Percentiles rank a stretch among this genome's conserved stretches.
phyloP scores from a whole-genome alignment of 2,888 invertebrate species.

The Eretmocerus hayati region DNA sequence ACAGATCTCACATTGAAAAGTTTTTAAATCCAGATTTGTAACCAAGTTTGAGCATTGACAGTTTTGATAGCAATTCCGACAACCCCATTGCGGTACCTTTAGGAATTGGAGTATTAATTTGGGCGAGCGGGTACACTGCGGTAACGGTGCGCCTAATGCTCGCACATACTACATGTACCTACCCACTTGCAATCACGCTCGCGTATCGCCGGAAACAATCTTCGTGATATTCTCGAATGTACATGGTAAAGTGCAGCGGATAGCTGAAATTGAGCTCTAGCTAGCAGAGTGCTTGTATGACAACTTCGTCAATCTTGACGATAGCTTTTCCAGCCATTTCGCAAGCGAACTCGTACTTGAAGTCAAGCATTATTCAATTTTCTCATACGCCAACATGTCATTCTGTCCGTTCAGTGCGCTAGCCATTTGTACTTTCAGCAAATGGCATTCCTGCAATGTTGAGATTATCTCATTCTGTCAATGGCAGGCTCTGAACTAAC shows the following conservation, averaged over 20 bases:
- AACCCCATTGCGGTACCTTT: too few relatives aligned
- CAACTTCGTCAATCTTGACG: conserved; percentile 4
- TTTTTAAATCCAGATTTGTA: too few relatives aligned
- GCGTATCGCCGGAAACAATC: conserved; percentile 9
- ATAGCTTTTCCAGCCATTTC: conserved; percentile 20
- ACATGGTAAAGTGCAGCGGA: not conserved
- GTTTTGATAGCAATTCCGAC: too few relatives aligned
- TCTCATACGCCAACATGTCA: conserved; percentile 10
- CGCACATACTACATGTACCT: not conserved
- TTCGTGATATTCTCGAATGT: conserved; percentile 4
- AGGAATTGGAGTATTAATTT: too few relatives aligned
- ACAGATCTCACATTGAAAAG: too few relatives aligned
- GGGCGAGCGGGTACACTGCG: too few relatives aligned
- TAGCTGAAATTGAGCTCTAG: not conserved
- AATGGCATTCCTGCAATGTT: too few relatives aligned
- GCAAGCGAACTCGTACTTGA: conserved; percentile 8
- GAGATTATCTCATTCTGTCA: not conserved
- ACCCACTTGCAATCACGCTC: not conserved
- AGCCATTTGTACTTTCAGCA: not conserved
- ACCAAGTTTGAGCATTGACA: too few relatives aligned
- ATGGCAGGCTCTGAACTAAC: not conserved
- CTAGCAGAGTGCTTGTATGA: not conserved
- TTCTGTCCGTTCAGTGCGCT: not conserved
- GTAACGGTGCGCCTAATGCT: not conserved
- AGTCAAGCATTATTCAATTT: conserved; percentile 21